Evolutionary conservation across 2,113 vertebrate genomes (phyloP).

Genomic region (Cochlearius cochlearius): DNA sequence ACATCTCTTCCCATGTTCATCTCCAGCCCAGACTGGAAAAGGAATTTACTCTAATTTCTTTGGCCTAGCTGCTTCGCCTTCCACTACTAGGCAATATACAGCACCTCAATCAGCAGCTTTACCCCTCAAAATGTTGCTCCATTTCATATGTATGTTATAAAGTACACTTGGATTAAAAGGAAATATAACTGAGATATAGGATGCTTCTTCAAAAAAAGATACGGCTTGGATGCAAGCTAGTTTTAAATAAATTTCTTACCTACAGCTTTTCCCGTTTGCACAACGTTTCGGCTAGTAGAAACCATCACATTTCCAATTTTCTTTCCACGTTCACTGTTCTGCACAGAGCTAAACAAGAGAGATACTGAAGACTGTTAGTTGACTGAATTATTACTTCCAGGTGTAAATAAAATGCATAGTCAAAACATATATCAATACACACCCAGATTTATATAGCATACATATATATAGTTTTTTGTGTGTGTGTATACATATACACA

Average conservation of each 20-base stretch:
- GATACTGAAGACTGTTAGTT: background rate
- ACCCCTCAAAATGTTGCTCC: background rate
- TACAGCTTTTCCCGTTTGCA: constrained; percentile 95
- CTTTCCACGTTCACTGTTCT: constrained; percentile 96
- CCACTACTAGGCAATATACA: background rate
- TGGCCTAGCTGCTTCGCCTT: background rate
- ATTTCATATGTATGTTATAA: background rate
- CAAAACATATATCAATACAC: background rate
- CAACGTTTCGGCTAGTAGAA: constrained; percentile 90
- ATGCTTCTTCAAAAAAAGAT: background rate
- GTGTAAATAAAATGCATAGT: background rate
- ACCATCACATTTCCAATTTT: constrained; percentile 93
- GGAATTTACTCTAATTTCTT: background rate
- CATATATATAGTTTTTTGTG: background rate
- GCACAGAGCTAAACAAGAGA: constrained; percentile 84
- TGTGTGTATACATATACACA: background rate
- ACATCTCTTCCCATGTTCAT: background rate
- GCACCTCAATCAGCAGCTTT: background rate
- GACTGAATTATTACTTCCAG: background rate
- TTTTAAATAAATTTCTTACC: constrained; percentile 75
- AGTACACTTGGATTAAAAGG: background rate
- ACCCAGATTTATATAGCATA: background rate
- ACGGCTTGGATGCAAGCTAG: rapidly evolving
- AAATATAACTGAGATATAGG: background rate
- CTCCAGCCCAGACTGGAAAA: background rate